Evolutionary conservation across 2,113 vertebrate species (phyloP), one percentile per base, ranked within the genome.

Genomic region (Myrmophylax atrothorax): DNA sequence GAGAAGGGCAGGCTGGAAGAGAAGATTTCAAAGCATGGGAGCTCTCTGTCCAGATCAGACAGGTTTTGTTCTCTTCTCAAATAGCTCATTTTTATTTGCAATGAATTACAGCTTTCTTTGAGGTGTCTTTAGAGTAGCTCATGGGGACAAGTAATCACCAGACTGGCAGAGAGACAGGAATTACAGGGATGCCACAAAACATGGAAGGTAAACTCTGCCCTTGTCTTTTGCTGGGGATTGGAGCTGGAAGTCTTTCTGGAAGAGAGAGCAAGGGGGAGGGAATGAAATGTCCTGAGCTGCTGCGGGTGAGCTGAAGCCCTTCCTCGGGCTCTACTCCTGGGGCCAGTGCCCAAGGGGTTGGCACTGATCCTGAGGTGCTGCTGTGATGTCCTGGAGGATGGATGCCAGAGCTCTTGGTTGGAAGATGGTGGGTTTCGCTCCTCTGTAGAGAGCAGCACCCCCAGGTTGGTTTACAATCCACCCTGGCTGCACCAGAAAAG

Each of bases 251-350:
- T 9, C 38, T 25, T 56, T 38, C 81, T 25, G n/a, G 60, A 50
- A 50, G 49, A 58, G 56, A 40, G n/a, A 52, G 38, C 4, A 18
- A 25, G 4, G 6, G 14, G 35, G 13, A 68, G 37, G 47, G 53
- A 70, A 38, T 11, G 28, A 47, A 75, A 47, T 5, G 4, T 47
- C 35, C 33, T 68, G 58, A 66, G 63, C 8, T 1, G 2, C 35
- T 69, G 37, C 46, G 19, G 44, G 23, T 12, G 69, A 62, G 63
- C 58, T 29, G 18, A 23, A 38, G 33, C 33, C 22, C 17, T 52
- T 31, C 67, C n/a, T 26, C n/a, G 37, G 38, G 44, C 37, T 56
- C 9, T 10, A 3, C 0, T 0, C 13, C 8, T 3, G 35, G 38
- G 26, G 18, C 3, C 18, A 40, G 26, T 7, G 15, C 58, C 29